Percentiles rank a stretch among this genome's conserved stretches.
Conservation (phyloP, 2,797 vertebrate genomes). For the Lutjanus argentimaculatus region DNA sequence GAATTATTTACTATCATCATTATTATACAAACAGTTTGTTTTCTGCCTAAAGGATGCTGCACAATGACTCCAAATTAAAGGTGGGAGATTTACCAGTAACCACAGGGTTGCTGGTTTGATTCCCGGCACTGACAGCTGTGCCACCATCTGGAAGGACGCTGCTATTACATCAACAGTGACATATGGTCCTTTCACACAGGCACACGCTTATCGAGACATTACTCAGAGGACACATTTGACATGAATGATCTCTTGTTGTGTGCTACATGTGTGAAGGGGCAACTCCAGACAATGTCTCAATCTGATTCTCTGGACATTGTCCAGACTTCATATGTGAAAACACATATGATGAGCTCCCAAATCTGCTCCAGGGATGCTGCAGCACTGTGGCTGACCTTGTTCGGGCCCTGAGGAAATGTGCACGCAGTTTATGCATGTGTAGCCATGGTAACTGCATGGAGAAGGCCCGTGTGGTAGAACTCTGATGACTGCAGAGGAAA, state of each 20-base stretch:
- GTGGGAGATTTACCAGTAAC: not conserved
- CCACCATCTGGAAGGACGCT: slow-evolving; percentile 20
- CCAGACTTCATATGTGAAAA: too few species aligned
- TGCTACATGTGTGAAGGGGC: too few species aligned
- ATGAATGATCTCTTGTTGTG: too few species aligned
- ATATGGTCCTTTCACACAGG: not conserved
- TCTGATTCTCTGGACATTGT: too few species aligned
- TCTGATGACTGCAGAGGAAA: not conserved
- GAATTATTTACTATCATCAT: slow-evolving; percentile 9
- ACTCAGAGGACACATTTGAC: too few species aligned
- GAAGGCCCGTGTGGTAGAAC: not conserved
- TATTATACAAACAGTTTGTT: slow-evolving; percentile 9
- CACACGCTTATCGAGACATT: too few species aligned
- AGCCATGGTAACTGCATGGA: not conserved
- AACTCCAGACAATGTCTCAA: too few species aligned
- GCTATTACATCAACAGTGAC: slow-evolving; percentile 34
- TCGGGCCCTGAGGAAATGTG: not conserved
- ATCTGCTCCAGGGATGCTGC: slow-evolving; percentile 8
- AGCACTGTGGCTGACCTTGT: slow-evolving; percentile 15
- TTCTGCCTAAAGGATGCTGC: not conserved
- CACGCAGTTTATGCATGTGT: not conserved
- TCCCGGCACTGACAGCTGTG: slow-evolving; percentile 32
- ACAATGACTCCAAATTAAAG: slow-evolving; percentile 1
- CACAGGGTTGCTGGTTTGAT: not conserved
- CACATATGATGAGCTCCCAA: not conserved